phyloP scores from a whole-genome alignment of 2,113 vertebrate genomes.

The Corythoichthys intestinalis region DNA sequence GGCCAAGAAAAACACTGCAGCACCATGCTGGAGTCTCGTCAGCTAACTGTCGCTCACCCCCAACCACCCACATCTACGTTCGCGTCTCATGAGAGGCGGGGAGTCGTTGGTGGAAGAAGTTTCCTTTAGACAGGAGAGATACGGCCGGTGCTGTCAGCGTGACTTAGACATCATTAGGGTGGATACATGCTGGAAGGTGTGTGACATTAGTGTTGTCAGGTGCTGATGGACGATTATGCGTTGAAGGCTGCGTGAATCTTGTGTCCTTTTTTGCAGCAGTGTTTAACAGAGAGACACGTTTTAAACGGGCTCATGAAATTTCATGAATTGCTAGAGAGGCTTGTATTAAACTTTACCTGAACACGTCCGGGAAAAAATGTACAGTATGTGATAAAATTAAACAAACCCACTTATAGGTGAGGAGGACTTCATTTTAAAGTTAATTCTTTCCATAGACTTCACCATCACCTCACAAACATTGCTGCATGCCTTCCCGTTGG shows the following conservation, averaged over 20 bases:
- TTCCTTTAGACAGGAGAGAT: slow-evolving; percentile 24
- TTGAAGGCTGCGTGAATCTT: slow-evolving; percentile 1
- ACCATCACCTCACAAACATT: too few species aligned
- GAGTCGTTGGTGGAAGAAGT: slow-evolving; percentile 26
- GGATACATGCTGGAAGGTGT: slow-evolving; percentile 39
- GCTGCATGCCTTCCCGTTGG: too few species aligned
- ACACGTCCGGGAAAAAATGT: too few species aligned
- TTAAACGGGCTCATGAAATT: not conserved
- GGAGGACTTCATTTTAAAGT: too few species aligned
- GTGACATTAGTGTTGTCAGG: slow-evolving; percentile 43
- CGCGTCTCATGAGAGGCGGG: slow-evolving; percentile 30
- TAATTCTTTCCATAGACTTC: too few species aligned
- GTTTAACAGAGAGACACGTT: not conserved
- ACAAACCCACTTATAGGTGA: too few species aligned
- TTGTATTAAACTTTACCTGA: too few species aligned
- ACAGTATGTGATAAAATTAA: too few species aligned
- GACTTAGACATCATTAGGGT: slow-evolving; percentile 48
- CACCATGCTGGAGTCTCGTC: slow-evolving; percentile 50
- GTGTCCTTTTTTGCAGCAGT: slow-evolving; percentile 9
- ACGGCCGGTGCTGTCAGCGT: slow-evolving; percentile 44
- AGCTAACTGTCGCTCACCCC: slow-evolving; percentile 56
- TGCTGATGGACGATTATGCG: not conserved
- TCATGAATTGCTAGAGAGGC: too few species aligned
- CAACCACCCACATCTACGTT: not conserved
- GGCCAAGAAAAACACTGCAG: slow-evolving; percentile 52